Base-by-base conservation (phyloP, 2,888 invertebrate genomes). In the Leucania comma region DNA sequence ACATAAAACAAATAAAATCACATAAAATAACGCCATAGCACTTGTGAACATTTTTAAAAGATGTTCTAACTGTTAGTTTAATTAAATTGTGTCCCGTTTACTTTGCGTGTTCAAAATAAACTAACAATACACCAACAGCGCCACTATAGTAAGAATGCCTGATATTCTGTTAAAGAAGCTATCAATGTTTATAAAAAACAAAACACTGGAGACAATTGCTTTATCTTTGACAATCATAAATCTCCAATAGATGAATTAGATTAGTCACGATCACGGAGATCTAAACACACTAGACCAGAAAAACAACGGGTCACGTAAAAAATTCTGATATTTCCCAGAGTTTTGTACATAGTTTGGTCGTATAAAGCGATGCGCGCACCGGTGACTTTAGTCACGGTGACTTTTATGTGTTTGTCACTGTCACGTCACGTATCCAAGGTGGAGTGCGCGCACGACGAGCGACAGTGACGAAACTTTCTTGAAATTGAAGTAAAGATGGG, bases 1-100 rank as follows among this genome's bases (percentile, higher is more conserved):
- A 67, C 38, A 48, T 72, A 59, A 14, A 67, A 59, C 29, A 29
- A 72, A 59, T 9, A 73, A 26, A 32, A 54, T 38, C 24, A 54
- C 38, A 24, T 32, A 67, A 29, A 66, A n/a, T 5, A 72, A 38
- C 10, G 14, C 24, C n/a, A 20, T 12, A 14, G 24, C 54, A 59
- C 9, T 54, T 12, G 17, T 32, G 4, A 48, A 24, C 22, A 46
- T 42, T 29, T n/a, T 12, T 14, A 20, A 10, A 46, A 32, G 17
- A 6, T 53, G 26, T 9, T 22, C 1, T n/a, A 20, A 54, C 22
- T 22, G 14, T 17, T 9, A 42, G 24, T 35, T 51, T 26, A n/a
- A 66, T 56, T 4, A 24, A 66, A 46, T 12, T 14, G 20, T 12
- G 20, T 29, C 9, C n/a, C 48, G 3, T 48, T 53, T 26, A 48